Evolutionary conservation across 2,888 invertebrate genomes (phyloP).

Genomic region (Halocaridina rubra): DNA sequence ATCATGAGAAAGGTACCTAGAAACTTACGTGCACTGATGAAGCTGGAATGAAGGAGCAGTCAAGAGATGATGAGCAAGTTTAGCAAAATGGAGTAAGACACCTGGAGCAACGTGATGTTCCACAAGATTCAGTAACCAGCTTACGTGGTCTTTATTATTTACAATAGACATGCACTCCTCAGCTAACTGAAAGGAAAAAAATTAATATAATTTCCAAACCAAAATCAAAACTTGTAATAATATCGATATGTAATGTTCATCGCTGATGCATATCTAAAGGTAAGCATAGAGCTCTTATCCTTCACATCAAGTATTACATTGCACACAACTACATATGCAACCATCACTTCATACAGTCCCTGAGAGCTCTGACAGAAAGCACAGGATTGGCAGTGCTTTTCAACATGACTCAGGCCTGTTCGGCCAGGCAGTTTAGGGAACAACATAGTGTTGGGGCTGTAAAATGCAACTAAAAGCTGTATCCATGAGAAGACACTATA

Average conservation of each 20-base stretch:
- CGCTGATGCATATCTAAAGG: no score
- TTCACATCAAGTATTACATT: no score
- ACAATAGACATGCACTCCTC: constrained; percentile 54
- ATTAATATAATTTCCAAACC: neutral
- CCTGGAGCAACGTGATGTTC: constrained; percentile 49
- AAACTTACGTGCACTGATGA: constrained; percentile 47
- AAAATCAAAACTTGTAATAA: neutral
- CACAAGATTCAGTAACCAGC: constrained; percentile 58
- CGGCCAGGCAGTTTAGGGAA: no score
- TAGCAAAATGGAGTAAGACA: constrained; percentile 54
- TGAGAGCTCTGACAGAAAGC: no score
- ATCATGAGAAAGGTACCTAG: neutral
- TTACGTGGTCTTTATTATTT: constrained; percentile 59
- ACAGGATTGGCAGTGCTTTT: no score
- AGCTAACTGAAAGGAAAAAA: constrained; percentile 28
- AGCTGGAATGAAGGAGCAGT: constrained; percentile 75
- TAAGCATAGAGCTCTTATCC: no score
- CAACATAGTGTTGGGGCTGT: neutral
- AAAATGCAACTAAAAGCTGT: no score
- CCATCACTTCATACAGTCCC: no score
- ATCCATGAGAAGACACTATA: no score
- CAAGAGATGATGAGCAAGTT: constrained; percentile 52
- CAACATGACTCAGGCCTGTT: no score
- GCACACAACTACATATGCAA: no score
- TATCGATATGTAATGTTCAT: no score